These are phyloP conservation scores for Pontoporia blainvillei DNA, from an alignment of 2,113 vertebrate species.

Conservation along the genomic window DNA sequence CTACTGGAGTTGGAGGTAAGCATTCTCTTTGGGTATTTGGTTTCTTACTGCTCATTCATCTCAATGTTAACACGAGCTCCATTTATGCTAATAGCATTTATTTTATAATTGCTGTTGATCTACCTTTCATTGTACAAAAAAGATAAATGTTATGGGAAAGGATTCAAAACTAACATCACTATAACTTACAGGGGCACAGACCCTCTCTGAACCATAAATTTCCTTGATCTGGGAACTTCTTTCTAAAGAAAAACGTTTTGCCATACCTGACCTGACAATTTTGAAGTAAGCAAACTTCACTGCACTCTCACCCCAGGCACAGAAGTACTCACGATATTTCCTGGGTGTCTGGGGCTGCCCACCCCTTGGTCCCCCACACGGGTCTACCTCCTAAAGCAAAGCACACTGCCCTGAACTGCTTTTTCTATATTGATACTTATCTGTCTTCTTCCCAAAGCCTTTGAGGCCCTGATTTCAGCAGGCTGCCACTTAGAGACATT, in stretches of 20 bases:
- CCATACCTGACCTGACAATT: conserved; percentile 25
- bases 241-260: conserved; percentile 23
- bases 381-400: not conserved
- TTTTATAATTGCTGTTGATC: not conserved
- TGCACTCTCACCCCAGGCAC: not conserved
- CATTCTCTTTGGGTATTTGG: not conserved
- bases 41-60: conserved; percentile 10
- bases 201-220: not conserved
- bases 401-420: not conserved
- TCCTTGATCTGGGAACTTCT: conserved; percentile 21
- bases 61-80: not conserved
- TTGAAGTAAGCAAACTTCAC: conserved; percentile 38
- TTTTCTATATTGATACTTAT: not conserved
- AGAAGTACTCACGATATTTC: not conserved
- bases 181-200: not conserved
- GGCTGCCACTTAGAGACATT: conserved; percentile 22
- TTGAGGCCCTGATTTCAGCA: not conserved
- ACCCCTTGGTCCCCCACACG: not conserved
- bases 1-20: not conserved
- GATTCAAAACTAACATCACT: conserved; percentile 1
- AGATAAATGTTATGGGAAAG: not conserved
- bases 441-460: conserved; percentile 6
- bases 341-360: not conserved
- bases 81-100: not conserved
- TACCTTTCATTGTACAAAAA: not conserved